Evolutionary conservation across 2,113 vertebrate genomes (phyloP).

Genomic region (Xyliphius kryptos): DNA sequence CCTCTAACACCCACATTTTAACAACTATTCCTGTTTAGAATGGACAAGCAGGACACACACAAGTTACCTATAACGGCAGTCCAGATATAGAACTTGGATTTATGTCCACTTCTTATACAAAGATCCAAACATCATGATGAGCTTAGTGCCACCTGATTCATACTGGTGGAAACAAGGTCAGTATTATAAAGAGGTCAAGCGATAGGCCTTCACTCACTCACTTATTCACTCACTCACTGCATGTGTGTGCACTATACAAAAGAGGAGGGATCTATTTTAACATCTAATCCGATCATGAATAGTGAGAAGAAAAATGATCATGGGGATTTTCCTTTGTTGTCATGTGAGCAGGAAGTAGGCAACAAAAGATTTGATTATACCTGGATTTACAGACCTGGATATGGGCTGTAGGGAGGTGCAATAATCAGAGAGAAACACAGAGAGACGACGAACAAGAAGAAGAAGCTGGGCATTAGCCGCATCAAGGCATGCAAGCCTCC

Average conservation of each 20-base stretch:
- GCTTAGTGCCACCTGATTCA: slow-evolving; percentile 1
- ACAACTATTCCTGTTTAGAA: slow-evolving; percentile 26
- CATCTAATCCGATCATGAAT: slow-evolving; percentile 31
- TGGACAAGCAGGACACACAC: slow-evolving; percentile 17
- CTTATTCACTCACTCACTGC: neutral
- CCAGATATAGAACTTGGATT: slow-evolving; percentile 32
- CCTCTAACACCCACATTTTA: slow-evolving; percentile 34
- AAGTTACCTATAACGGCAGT: slow-evolving; percentile 18
- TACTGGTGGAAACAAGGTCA: slow-evolving; percentile 4
- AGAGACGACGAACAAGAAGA: neutral
- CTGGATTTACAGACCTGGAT: slow-evolving; percentile 32
- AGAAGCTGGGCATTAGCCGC: too few species aligned
- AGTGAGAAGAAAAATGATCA: slow-evolving; percentile 24
- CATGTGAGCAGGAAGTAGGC: slow-evolving; percentile 41
- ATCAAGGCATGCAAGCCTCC: too few species aligned
- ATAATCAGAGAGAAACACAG: slow-evolving; percentile 14
- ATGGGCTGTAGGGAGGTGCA: slow-evolving; percentile 19
- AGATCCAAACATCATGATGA: slow-evolving; percentile 17
- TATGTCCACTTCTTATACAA: slow-evolving; percentile 10
- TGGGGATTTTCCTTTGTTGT: slow-evolving; percentile 33
- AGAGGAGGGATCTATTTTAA: slow-evolving; percentile 23
- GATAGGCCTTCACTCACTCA: slow-evolving; percentile 21
- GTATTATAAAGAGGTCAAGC: slow-evolving; percentile 2
- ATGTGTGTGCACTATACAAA: slow-evolving; percentile 12
- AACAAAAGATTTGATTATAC: slow-evolving; percentile 40